Evolutionary conservation across 92 coral and sea anemone genomes (phyloP).

Genomic region (Actinostola sp.): DNA sequence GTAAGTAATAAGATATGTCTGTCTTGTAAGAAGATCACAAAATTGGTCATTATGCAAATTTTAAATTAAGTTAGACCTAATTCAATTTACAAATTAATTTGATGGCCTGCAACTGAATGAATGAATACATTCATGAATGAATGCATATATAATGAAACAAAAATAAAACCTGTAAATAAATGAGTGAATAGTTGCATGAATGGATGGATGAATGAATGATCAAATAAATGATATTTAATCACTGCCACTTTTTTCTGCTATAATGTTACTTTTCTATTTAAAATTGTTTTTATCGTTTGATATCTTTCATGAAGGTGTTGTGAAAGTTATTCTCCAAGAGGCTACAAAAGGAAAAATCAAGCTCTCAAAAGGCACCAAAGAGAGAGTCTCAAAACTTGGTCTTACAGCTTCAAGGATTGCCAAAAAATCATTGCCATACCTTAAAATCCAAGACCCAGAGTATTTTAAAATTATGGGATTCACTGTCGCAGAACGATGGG

Average conservation of each 20-base stretch:
- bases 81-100: not conserved
- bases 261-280: not conserved
- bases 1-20: conserved; percentile 25
- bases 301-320: not conserved
- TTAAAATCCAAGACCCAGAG: conserved; percentile 6
- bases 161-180: too few relatives aligned
- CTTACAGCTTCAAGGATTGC: conserved; percentile 28
- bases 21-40: not conserved
- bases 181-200: too few relatives aligned
- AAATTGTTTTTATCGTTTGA: not conserved
- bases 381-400: conserved; percentile 6
- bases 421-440: conserved; percentile 33
- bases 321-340: not conserved
- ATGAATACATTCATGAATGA: too few relatives aligned
- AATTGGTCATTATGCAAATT: not conserved
- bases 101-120: too few relatives aligned
- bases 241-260: too few relatives aligned
- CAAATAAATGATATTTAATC: too few relatives aligned
- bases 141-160: too few relatives aligned
- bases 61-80: not conserved
- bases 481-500: conserved; percentile 46
- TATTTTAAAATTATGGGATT: conserved; percentile 52
- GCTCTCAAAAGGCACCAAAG: not conserved
- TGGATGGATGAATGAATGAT: too few relatives aligned
- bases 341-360: conserved; percentile 9